Evolutionary conservation across 1,140 invertebrate genomes (phyloP), one percentile per base, ranked within the genome.

Genomic region (Notospermus geniculatus): DNA sequence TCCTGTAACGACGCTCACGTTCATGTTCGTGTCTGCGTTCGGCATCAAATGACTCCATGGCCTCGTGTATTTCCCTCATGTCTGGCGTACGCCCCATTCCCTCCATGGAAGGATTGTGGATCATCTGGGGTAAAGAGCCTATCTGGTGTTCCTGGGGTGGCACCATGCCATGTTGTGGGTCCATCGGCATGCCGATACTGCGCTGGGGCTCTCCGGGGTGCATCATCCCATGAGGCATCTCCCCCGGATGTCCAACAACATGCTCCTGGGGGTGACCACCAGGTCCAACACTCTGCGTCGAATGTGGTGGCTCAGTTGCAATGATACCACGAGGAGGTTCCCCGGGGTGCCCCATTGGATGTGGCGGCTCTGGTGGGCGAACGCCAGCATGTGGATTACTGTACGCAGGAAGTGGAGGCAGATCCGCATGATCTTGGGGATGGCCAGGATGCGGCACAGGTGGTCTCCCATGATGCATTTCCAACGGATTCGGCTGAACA

Each of bases 291-390:
- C n/a, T n/a, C n/a, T n/a, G 50, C 22, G 11, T 23, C 9, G 54
- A 22, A 55, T 55, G 54, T 55, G 54, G 41, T 19, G 55, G 36
- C 27, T 62, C 59, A 60, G 72, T 52, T 61, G 75, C 46, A 59
- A 60, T 56, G 60, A 7, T 4, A 36, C 32, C 32, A 36, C 15
- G 62, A 43, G 61, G 57, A 30, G 41, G 22, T 27, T 71, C 57
- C 41, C 75, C 71, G 54, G 73, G 62, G 57, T 65, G 71, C 66
- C 75, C 39, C 32, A 15, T 15, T 15, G 32, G 32, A 36, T 15
- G 32, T 36, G 32, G n/a, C n/a, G n/a, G 32, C 32, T 36, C 32
- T 15, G 32, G 32, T 36, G 32, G 32, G 15, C 32, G 32, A 36
- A 36, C 32, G 15, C 32, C 32, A 36, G 32, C 32, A 36, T 36